Evolutionary conservation across 2,888 invertebrate genomes (phyloP).

Genomic region (Pyrocoelia pectoralis): DNA sequence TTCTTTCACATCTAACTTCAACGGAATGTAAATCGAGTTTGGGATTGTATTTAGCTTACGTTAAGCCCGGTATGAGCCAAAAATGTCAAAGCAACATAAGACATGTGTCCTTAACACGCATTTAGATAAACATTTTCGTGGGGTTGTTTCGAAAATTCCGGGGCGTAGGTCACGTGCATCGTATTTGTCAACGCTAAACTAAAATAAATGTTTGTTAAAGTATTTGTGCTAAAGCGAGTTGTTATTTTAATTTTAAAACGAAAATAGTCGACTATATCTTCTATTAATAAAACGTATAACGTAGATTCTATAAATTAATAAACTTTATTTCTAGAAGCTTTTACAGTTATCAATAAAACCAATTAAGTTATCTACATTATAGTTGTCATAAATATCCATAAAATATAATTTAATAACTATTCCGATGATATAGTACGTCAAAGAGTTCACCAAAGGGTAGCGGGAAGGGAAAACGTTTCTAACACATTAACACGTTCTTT

Average conservation of each 20-base stretch:
- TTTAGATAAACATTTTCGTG: slow-evolving; percentile 42
- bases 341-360: slow-evolving; percentile 30
- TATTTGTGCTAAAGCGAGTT: slow-evolving; percentile 16
- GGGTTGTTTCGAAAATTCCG: slow-evolving; percentile 32
- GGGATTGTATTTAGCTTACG: slow-evolving; percentile 16
- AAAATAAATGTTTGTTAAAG: slow-evolving; percentile 24
- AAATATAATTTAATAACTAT: slow-evolving; percentile 40
- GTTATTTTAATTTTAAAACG: slow-evolving; percentile 18
- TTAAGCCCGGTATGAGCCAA: slow-evolving; percentile 19
- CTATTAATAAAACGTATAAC: slow-evolving; percentile 6
- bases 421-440: slow-evolving; percentile 35
- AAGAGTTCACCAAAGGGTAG: slow-evolving; percentile 28
- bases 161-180: slow-evolving; percentile 42
- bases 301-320: slow-evolving; percentile 26
- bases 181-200: slow-evolving; percentile 41
- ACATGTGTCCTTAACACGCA: slow-evolving; percentile 42
- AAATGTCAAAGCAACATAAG: slow-evolving; percentile 35
- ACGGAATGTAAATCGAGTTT: slow-evolving; percentile 4
- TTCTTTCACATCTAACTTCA: slow-evolving; percentile 15
- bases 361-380: slow-evolving; percentile 35
- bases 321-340: slow-evolving; percentile 30
- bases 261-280: slow-evolving; percentile 3
- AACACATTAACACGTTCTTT: slow-evolving; percentile 36
- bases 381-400: slow-evolving; percentile 30
- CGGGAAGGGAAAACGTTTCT: slow-evolving; percentile 35